phyloP scores from a whole-genome alignment of 1,140 invertebrate genomes.

The Drosophila dunni region DNA sequence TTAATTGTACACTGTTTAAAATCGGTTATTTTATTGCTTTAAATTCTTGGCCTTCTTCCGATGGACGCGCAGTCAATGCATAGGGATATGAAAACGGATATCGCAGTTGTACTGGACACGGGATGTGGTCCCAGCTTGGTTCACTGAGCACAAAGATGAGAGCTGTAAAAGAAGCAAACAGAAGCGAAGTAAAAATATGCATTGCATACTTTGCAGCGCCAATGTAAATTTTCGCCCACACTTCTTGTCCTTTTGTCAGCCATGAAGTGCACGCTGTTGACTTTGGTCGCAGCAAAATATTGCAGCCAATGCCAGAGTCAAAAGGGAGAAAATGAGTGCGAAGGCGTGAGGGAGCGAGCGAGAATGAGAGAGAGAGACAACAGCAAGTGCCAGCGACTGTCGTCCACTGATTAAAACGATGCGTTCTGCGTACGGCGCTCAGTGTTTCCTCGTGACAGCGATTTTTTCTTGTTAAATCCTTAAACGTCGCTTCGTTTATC shows the following conservation, averaged over 20 bases:
- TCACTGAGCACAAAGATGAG: slow-evolving; percentile 31
- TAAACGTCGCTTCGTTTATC: slow-evolving; percentile 74
- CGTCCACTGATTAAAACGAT: slow-evolving; percentile 77
- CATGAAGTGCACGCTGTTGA: slow-evolving; percentile 67
- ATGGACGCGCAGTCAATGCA: neutral
- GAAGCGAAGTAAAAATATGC: slow-evolving; percentile 77
- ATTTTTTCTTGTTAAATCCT: slow-evolving; percentile 80
- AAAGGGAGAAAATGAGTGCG: neutral
- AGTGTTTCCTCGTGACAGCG: slow-evolving; percentile 56
- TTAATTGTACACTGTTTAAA: no score
- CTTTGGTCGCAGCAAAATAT: slow-evolving; percentile 75
- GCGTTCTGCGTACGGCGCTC: slow-evolving; percentile 36
- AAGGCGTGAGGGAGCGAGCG: slow-evolving; percentile 24
- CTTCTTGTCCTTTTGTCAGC: slow-evolving; percentile 43
- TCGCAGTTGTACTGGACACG: slow-evolving; percentile 2
- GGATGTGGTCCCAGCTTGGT: slow-evolving; percentile 34
- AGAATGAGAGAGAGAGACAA: slow-evolving; percentile 36
- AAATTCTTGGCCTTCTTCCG: neutral
- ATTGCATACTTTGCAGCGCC: slow-evolving; percentile 74
- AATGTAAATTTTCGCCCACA: slow-evolving; percentile 66
- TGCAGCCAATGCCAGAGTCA: slow-evolving; percentile 58
- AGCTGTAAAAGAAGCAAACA: slow-evolving; percentile 54
- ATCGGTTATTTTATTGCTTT: neutral
- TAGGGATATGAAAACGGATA: slow-evolving; percentile 3
- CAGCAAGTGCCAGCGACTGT: slow-evolving; percentile 60